Evolutionary conservation across 2,797 vertebrate species (phyloP).

Genomic region (Gouania willdenowi): DNA sequence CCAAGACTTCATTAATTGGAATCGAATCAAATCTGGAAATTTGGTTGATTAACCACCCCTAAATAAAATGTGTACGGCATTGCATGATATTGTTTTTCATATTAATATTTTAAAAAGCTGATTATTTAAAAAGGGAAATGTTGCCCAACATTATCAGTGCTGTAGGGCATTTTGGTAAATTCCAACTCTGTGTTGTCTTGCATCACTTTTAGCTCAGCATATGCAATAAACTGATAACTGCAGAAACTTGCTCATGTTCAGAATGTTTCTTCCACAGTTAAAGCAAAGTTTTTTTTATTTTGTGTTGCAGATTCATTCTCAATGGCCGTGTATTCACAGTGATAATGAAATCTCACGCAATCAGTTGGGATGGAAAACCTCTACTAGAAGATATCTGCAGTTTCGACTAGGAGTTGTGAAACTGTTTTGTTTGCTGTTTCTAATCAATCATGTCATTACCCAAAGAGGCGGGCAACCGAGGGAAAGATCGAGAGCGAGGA

Average conservation of each 20-base stretch:
- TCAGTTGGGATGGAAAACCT: conserved; percentile 24
- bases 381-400: conserved; percentile 13
- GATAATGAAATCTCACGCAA: conserved; percentile 2
- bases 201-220: neutral
- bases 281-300: conserved; percentile 6
- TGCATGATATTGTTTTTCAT: no score
- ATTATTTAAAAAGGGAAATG: no score
- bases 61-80: no score
- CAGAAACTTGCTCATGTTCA: neutral
- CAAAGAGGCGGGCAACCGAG: conserved; percentile 67
- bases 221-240: neutral
- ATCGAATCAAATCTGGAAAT: no score
- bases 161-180: no score
- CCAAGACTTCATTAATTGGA: no score
- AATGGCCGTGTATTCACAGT: conserved; percentile 2
- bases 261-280: neutral
- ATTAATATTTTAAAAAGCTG: no score
- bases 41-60: no score
- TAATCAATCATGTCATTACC: conserved; percentile 67
- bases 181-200: neutral
- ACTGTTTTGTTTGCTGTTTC: conserved; percentile 6
- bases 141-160: neutral
- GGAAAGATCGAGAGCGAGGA: conserved; percentile 75
- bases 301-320: conserved; percentile 39
- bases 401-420: conserved; percentile 11